Percentiles rank a stretch among this genome's conserved stretches.
phyloP scores from a whole-genome alignment of 2,797 vertebrate genomes.

The Sylvilagus floridanus region DNA sequence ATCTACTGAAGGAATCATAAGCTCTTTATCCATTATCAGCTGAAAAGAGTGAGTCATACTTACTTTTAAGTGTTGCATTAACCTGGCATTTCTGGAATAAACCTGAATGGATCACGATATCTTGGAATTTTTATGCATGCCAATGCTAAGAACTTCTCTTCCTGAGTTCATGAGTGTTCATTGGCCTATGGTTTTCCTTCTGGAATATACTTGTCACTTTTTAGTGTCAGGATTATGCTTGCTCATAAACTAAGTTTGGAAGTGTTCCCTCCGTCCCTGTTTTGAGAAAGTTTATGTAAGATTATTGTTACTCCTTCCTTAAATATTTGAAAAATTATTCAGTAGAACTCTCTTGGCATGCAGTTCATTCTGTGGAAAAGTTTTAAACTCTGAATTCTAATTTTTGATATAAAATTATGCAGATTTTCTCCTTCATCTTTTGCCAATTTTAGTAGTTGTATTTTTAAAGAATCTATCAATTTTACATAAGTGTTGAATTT shows the following conservation, averaged over 20 bases:
- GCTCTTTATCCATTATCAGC: conserved; percentile 27
- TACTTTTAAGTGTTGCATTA: conserved; percentile 45
- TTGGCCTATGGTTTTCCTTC: not conserved
- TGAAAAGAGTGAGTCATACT: conserved; percentile 1
- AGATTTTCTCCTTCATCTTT: conserved; percentile 33
- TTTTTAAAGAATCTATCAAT: not conserved
- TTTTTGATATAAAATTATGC: conserved; percentile 17
- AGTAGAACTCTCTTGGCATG: not conserved
- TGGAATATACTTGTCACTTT: not conserved
- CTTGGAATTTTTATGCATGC: not conserved
- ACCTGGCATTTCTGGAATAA: not conserved
- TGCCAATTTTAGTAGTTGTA: not conserved
- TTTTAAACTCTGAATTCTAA: not conserved
- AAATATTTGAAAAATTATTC: not conserved
- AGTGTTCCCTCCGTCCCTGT: not conserved
- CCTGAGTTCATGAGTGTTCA: not conserved
- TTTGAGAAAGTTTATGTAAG: not conserved
- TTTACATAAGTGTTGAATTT: conserved; percentile 27
- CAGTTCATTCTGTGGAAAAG: not conserved
- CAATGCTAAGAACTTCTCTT: not conserved
- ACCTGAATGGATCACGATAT: not conserved
- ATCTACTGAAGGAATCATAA: not conserved
- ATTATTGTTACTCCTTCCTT: not conserved
- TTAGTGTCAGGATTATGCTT: not conserved
- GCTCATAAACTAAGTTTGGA: conserved; percentile 2